A percentile compares a stretch with the other conserved stretches of the same genome.
These are phyloP conservation scores for Sebastes glaucus DNA, from an alignment of 2,797 vertebrate genomes.

Conservation along the genomic window DNA sequence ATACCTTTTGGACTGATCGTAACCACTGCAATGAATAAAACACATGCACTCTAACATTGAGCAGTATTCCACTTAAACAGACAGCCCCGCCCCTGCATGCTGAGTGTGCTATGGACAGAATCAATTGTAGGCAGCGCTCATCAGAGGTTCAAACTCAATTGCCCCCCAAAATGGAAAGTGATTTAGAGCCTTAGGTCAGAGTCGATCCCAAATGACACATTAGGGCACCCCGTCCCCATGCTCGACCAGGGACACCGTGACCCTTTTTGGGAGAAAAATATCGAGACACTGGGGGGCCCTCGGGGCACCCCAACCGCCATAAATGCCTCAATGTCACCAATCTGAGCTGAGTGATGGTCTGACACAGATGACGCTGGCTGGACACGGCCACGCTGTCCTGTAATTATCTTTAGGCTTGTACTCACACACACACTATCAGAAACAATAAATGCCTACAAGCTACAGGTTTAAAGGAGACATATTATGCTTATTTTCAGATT, in stretches of 20 bases:
- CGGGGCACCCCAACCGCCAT: conserved; percentile 36
- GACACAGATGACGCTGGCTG: conserved; percentile 38
- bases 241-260: conserved; percentile 57
- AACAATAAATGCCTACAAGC: conserved; percentile 8
- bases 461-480: neutral
- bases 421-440: neutral
- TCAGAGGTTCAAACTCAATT: conserved; percentile 70
- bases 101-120: conserved; percentile 67
- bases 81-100: conserved; percentile 30
- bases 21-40: conserved; percentile 27
- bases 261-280: conserved; percentile 50
- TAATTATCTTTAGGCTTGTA: conserved; percentile 39
- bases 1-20: conserved; percentile 7
- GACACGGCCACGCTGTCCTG: conserved; percentile 25
- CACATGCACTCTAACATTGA: conserved; percentile 26
- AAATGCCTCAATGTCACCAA: conserved; percentile 60
- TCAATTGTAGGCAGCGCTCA: conserved; percentile 56
- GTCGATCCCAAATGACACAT: conserved; percentile 73
- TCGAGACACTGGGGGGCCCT: conserved; percentile 43
- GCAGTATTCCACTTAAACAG: conserved; percentile 33
- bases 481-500: no score
- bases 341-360: conserved; percentile 46
- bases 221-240: conserved; percentile 41
- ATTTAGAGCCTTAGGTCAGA: conserved; percentile 76
- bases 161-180: conserved; percentile 73